Evolutionary conservation across 2,113 vertebrate species (phyloP).

Genomic region (Peromyscus polionotus): DNA sequence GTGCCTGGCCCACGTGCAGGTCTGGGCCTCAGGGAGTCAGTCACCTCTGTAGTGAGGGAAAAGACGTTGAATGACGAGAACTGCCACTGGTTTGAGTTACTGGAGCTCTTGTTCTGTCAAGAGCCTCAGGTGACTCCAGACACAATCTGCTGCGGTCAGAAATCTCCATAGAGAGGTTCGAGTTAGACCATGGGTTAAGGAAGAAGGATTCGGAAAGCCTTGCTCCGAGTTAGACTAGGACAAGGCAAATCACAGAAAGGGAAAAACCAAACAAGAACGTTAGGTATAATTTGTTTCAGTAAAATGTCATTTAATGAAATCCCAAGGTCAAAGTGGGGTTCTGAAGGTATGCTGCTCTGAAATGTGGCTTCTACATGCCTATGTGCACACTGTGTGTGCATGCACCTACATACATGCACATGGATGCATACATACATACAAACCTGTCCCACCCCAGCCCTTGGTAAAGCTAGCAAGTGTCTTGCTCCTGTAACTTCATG

Average conservation of each 20-base stretch:
- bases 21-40: not conserved
- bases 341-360: not conserved
- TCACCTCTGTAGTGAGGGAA: not conserved
- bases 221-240: slow-evolving; percentile 55
- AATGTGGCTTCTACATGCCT: not conserved
- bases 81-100: not conserved
- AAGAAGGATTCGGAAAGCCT: slow-evolving; percentile 71
- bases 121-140: not conserved
- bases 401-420: not conserved
- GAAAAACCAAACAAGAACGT: slow-evolving; percentile 37
- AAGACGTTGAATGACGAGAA: not conserved
- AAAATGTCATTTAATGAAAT: slow-evolving; percentile 54
- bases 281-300: slow-evolving; percentile 71
- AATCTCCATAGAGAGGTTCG: slow-evolving; percentile 60
- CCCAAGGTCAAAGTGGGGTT: slow-evolving; percentile 5
- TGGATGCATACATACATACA: too few species aligned
- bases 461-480: slow-evolving; percentile 26
- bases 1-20: not conserved
- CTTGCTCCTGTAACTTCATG: slow-evolving; percentile 45
- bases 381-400: not conserved
- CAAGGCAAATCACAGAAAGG: slow-evolving; percentile 53
- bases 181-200: not conserved
- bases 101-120: not conserved
- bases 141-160: slow-evolving; percentile 60
- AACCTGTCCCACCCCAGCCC: not conserved